Conservation (phyloP, 2,888 invertebrate genomes). For the Tetragonula carbonaria region DNA sequence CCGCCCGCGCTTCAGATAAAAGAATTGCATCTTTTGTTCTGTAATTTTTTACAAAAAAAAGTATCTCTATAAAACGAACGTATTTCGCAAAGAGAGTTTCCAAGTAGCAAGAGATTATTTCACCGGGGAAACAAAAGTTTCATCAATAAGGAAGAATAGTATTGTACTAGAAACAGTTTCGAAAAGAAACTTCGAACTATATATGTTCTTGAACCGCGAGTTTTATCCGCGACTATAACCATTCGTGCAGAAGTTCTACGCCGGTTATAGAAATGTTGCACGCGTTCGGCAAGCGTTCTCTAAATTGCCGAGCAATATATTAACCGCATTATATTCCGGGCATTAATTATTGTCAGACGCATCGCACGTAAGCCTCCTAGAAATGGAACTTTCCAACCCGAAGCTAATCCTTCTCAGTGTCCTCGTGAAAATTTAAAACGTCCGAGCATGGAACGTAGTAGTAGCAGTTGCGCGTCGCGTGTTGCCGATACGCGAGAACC, state of each 20-base stretch:
- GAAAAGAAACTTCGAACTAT: not conserved
- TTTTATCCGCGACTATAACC: not conserved
- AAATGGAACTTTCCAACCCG: conserved; percentile 36
- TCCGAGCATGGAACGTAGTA: conserved; percentile 8
- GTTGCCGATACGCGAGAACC: not conserved
- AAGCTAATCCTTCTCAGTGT: conserved; percentile 33
- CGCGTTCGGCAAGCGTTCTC: not conserved
- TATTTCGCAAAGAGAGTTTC: not conserved
- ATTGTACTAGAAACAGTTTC: too few relatives aligned
- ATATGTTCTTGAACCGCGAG: not conserved
- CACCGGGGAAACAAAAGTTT: not conserved
- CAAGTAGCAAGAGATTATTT: not conserved
- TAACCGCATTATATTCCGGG: conserved; percentile 26
- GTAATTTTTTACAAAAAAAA: too few relatives aligned
- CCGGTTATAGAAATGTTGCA: not conserved
- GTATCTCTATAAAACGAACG: too few relatives aligned
- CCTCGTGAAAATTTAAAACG: conserved; percentile 54
- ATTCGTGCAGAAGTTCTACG: not conserved
- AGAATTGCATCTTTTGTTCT: too few relatives aligned
- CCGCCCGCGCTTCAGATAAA: too few relatives aligned
- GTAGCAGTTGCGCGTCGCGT: too few relatives aligned
- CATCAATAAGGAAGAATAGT: not conserved
- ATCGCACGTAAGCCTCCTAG: conserved; percentile 26
- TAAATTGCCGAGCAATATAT: conserved; percentile 12
- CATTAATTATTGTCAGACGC: conserved; percentile 54